Evolutionary conservation across 1,140 invertebrate genomes (phyloP), one percentile per base, ranked within the genome.

Genomic region (Drosophila leontia): DNA sequence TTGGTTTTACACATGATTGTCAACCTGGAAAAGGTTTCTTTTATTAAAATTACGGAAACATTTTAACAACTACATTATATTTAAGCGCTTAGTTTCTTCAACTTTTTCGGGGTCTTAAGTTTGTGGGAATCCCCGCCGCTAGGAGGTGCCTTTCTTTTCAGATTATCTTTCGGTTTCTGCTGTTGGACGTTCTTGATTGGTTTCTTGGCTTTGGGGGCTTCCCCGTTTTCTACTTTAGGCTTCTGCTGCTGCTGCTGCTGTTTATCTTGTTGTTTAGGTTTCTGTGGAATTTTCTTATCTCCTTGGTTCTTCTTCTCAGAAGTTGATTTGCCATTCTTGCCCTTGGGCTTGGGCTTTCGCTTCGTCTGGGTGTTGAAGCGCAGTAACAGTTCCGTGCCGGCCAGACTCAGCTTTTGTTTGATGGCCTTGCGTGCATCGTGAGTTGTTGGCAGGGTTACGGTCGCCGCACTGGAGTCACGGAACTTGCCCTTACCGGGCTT

Each of bases 391-490:
- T 86, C 68, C 26, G 63, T 91, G 50, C 91, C 87, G 15, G 58
- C 57, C 23, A 92, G 53, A 17, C 59, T 78, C 8, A 81, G 53
- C 15, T 92, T 62, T 23, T 83, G 39, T 26, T 92, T 92, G 3
- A 91, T 32, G 23, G 78, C 82, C 13, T 72, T 75, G 7, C 91
- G 72, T 13, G 91, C 91, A 55, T 92, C 91, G 45, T 70, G 57
- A 7, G 91, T 92, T 1, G 91, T 75, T 39, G 87, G 86, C 26
- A 92, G 45, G 11, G 91, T 92, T 3, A 92, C 74, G 8, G 91
- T 83, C 8, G 91, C 91, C 11, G 86, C 70, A 56, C 74, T 90
- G 13, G 64, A 78, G 23, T 86, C 84, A 0, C 81, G 75, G 82
- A 78, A 82, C 44, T 87, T 91, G 0, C 83, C 83, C 42, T 82